phyloP scores from a whole-genome alignment of 53 echinoderm and acorn worm species.

The Astropecten irregularis region DNA sequence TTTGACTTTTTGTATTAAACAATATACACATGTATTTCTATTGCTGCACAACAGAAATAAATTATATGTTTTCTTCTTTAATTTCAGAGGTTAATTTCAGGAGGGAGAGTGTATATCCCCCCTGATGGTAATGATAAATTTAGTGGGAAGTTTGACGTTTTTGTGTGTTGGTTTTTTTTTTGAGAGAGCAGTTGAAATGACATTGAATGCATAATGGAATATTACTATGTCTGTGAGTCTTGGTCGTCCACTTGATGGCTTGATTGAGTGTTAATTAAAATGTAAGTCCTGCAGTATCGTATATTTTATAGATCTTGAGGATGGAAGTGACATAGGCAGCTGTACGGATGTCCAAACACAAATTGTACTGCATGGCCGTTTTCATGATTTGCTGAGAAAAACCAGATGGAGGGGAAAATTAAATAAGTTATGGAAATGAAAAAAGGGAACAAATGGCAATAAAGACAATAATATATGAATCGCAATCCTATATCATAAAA shows the following conservation, averaged over 20 bases:
- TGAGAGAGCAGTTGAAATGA: neutral
- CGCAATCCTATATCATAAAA: too few species aligned
- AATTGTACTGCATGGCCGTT: conserved; percentile 84
- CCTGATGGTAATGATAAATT: too few species aligned
- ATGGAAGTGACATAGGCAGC: conserved; percentile 88
- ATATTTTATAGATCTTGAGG: conserved; percentile 86
- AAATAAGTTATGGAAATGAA: neutral
- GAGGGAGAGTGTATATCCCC: too few species aligned
- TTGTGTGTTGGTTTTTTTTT: too few species aligned
- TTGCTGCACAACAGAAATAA: too few species aligned
- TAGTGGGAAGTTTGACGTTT: too few species aligned
- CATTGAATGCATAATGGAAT: neutral
- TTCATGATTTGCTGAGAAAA: conserved; percentile 30
- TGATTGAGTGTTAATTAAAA: too few species aligned
- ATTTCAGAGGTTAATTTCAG: too few species aligned
- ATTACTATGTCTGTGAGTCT: neutral
- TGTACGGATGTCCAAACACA: conserved; percentile 85
- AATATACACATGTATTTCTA: too few species aligned
- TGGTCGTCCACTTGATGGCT: neutral
- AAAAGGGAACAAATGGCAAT: neutral
- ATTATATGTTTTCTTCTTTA: too few species aligned
- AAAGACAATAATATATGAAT: neutral
- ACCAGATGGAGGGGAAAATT: neutral
- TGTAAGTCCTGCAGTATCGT: conserved; percentile 80
- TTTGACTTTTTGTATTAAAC: too few species aligned